Conservation (phyloP, 2,113 vertebrate species). For the Hemiscyllium ocellatum region DNA sequence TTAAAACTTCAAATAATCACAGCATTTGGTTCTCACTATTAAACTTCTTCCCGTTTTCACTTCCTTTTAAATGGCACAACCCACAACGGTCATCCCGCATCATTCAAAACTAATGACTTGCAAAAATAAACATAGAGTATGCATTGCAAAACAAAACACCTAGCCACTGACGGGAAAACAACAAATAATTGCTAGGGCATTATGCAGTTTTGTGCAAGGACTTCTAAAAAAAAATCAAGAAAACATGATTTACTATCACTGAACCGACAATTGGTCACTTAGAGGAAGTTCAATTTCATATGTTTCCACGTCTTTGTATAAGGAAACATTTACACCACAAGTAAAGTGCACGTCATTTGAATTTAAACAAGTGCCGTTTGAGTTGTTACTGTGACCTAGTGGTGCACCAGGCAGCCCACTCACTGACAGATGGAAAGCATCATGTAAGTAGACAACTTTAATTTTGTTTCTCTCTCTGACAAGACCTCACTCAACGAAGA, state of each 20-base stretch:
- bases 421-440: neutral
- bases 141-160: neutral
- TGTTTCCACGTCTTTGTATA: neutral
- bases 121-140: neutral
- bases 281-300: conserved; percentile 14
- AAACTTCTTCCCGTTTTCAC: neutral
- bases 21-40: neutral
- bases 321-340: neutral
- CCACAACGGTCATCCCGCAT: neutral
- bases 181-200: neutral
- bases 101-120: neutral
- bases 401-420: neutral
- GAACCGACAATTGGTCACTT: neutral
- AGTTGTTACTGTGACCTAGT: neutral
- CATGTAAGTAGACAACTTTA: neutral
- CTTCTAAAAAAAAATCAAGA: neutral
- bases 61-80: neutral
- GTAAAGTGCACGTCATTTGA: neutral
- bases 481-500: neutral
- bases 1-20: neutral
- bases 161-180: neutral
- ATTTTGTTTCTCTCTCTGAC: neutral
- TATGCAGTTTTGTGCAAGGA: neutral
- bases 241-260: neutral
- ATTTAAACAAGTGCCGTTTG: neutral